A percentile compares a stretch with the other conserved stretches of the same genome.
Evolutionary conservation across 2,113 vertebrate species (phyloP).

Genomic region (Dolichotis patagonum): DNA sequence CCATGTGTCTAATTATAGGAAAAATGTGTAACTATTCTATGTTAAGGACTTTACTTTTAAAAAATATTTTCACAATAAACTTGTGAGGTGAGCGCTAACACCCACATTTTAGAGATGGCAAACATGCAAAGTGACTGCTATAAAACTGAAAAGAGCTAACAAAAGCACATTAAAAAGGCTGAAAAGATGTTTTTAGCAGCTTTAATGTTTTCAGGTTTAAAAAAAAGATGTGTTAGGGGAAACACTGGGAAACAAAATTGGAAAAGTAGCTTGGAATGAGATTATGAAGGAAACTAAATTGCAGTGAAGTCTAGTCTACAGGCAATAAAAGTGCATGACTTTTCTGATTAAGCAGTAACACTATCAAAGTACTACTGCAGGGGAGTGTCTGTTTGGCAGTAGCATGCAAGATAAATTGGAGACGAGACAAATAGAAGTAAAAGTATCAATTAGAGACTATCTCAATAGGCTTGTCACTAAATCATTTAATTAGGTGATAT

Average conservation of each 20-base stretch:
- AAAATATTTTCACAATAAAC: not conserved
- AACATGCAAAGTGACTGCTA: not conserved
- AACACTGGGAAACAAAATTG: conserved; percentile 19
- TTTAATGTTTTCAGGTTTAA: conserved; percentile 23
- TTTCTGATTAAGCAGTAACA: not conserved
- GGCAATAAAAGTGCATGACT: not conserved
- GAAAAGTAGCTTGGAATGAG: not conserved
- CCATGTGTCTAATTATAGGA: not conserved
- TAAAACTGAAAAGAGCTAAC: not conserved
- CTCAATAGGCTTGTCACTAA: not conserved
- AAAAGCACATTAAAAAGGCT: conserved; percentile 25
- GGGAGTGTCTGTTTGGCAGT: not conserved
- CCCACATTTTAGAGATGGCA: not conserved
- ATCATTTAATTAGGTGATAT: not conserved
- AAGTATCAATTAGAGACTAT: not conserved
- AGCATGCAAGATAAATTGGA: not conserved
- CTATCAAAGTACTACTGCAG: not conserved
- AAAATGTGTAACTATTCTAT: not conserved
- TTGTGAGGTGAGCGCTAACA: not conserved
- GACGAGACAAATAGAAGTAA: not conserved
- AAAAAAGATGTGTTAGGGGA: not conserved
- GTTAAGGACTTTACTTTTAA: not conserved
- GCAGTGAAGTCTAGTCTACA: not conserved
- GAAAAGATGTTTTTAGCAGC: not conserved
- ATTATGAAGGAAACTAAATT: conserved; percentile 5